phyloP scores from a whole-genome alignment of 2,113 vertebrate species.

The Corynorhinus townsendii region DNA sequence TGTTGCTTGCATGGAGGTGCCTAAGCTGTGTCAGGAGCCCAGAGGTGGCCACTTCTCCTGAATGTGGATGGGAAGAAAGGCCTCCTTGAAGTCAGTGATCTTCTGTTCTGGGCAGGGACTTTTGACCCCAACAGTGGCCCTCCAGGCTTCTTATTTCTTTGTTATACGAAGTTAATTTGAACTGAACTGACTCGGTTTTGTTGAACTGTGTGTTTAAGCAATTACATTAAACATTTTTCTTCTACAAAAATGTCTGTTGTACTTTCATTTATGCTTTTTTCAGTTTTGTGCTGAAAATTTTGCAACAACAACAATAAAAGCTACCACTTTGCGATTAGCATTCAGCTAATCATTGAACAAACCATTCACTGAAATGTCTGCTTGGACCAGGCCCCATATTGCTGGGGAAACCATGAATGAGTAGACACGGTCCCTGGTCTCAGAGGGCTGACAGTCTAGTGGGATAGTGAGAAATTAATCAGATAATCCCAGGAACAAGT shows the following conservation, averaged over 20 bases:
- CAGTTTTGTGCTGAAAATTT: neutral
- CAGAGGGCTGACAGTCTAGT: neutral
- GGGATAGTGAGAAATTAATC: neutral
- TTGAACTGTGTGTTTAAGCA: slow-evolving; percentile 39
- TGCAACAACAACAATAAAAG: neutral
- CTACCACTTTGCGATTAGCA: neutral
- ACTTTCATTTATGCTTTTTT: neutral
- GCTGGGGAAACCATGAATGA: neutral
- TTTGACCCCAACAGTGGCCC: neutral
- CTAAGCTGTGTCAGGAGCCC: neutral
- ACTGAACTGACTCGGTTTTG: slow-evolving; percentile 8
- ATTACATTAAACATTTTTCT: slow-evolving; percentile 56
- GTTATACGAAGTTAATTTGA: slow-evolving; percentile 52
- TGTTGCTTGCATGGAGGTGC: neutral
- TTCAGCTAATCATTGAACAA: neutral
- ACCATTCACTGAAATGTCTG: neutral
- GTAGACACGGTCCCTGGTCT: neutral
- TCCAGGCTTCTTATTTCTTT: slow-evolving; percentile 29
- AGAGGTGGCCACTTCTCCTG: neutral
- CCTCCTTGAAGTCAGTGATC: neutral
- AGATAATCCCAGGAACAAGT: neutral
- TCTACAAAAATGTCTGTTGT: neutral
- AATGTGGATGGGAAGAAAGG: neutral
- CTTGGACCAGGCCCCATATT: neutral
- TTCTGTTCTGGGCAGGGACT: neutral